Percentiles rank a stretch among this genome's conserved stretches.
These are phyloP conservation scores for Erynnis tages DNA, from an alignment of 2,888 invertebrate genomes.

Conservation along the genomic window DNA sequence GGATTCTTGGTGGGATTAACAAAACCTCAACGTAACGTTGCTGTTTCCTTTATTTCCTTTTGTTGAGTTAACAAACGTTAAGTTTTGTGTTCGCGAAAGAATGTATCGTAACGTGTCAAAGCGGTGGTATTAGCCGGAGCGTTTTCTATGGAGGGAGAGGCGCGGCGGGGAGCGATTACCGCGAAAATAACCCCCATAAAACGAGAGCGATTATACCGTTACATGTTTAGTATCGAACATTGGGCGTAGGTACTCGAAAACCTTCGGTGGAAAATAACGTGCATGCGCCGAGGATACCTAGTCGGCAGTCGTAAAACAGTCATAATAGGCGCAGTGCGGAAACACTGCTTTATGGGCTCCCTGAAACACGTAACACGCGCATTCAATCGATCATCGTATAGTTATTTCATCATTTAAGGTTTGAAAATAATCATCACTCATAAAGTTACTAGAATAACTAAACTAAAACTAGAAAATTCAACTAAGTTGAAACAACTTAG, in stretches of 20 bases:
- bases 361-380: slow-evolving; percentile 70
- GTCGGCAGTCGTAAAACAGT: slow-evolving; percentile 65
- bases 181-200: slow-evolving; percentile 61
- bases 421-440: slow-evolving; percentile 61
- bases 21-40: slow-evolving; percentile 24
- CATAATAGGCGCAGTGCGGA: slow-evolving; percentile 74
- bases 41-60: slow-evolving; percentile 29
- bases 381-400: slow-evolving; percentile 68
- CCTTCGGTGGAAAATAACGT: slow-evolving; percentile 50
- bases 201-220: slow-evolving; percentile 58
- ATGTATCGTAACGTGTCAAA: slow-evolving; percentile 46
- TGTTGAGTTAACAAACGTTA: slow-evolving; percentile 16
- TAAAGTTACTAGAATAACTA: too few species aligned
- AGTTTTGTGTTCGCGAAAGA: slow-evolving; percentile 33
- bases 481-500: too few species aligned
- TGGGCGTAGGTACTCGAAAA: slow-evolving; percentile 53
- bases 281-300: slow-evolving; percentile 59
- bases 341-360: slow-evolving; percentile 67
- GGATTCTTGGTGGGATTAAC: slow-evolving; percentile 21
- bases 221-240: slow-evolving; percentile 60
- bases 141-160: slow-evolving; percentile 44
- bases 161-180: slow-evolving; percentile 56
- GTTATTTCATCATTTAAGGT: slow-evolving; percentile 62
- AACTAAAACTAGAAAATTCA: too few species aligned
- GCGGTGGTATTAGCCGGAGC: slow-evolving; percentile 44